A percentile compares a stretch with the other conserved stretches of the same genome.
Conservation (phyloP, 2,888 invertebrate species). For the Apamea epomidion region DNA sequence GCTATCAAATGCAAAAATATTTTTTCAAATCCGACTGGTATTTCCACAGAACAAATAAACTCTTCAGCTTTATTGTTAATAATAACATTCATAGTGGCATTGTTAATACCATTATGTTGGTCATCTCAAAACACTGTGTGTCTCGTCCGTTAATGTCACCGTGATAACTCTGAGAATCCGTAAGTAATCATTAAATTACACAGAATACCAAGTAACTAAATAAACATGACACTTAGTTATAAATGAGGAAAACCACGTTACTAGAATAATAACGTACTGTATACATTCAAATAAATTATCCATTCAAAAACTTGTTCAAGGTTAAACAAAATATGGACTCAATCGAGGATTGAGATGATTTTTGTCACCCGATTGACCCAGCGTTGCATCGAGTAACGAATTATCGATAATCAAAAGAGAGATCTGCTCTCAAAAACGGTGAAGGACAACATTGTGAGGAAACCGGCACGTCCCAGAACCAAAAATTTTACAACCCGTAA, state of each 20-base stretch:
- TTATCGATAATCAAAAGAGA: not conserved
- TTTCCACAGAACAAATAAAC: too few species aligned
- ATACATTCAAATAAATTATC: conserved; percentile 1
- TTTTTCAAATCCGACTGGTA: too few species aligned
- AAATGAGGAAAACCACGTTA: conserved; percentile 43
- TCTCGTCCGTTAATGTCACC: conserved; percentile 43
- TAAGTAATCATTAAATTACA: conserved; percentile 17
- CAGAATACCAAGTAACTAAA: conserved; percentile 25
- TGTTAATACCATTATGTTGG: conserved; percentile 16
- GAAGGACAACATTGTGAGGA: too few species aligned
- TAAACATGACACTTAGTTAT: not conserved
- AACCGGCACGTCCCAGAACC: too few species aligned
- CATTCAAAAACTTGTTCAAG: not conserved
- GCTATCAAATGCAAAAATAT: too few species aligned
- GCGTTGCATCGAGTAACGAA: not conserved
- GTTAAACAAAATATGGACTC: not conserved
- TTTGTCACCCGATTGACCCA: not conserved
- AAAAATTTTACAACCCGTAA: not conserved
- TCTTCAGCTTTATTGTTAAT: too few species aligned
- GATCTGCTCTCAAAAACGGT: not conserved
- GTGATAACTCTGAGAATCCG: conserved; percentile 53
- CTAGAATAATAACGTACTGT: conserved; percentile 12
- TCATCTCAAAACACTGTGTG: conserved; percentile 16
- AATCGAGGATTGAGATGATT: not conserved
- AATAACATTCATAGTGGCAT: too few species aligned